Evolutionary conservation across 2,888 invertebrate genomes (phyloP), one percentile per base, ranked within the genome.

Genomic region (Sceliomorpha sp.): DNA sequence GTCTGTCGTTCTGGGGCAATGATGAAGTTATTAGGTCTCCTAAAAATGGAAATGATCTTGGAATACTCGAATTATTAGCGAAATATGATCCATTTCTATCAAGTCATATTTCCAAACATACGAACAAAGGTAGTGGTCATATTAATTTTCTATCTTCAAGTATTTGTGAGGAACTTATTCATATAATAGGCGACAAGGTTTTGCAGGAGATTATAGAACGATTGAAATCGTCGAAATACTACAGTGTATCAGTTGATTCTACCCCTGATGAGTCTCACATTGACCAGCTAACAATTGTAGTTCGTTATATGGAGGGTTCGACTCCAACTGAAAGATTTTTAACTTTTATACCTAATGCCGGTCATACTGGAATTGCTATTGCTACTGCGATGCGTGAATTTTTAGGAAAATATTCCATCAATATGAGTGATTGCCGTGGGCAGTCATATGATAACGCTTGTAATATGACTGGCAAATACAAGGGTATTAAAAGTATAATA

Each of bases 391-490:
- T 77, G 20, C 56, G 75, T 2, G 39, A 73, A 40, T 70, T 70
- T 55, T 75, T 75, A 48, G 48, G 66, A 14, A 44, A 51, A 24
- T 37, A 55, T 55, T 34, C 37, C 36, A 74, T 78, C 34, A 68
- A 73, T 51, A 74, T 75, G 13, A 27, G 36, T 1, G 64, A 74
- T 74, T 76, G 72, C 39, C 67, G 73, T 13, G 73, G 75, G 17
- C 78, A 74, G 58, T 72, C 70, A n/a, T 76, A 77, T 44, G 73
- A 75, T 32, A 77, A 76, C 47, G 71, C 75, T 36, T 53, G 73
- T 62, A 77, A 77, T 40, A 76, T 77, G 74, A 55, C 59, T 73
- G 77, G 70, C 42, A 74, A 70, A 59, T 76, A 75, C 66, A 74
- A 70, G 53, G 72, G 74, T 3, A 59, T 78, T 59, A 69, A 78